Conservation (phyloP, 1,140 invertebrate genomes). For the Hyposmocoma kahamanoa region DNA sequence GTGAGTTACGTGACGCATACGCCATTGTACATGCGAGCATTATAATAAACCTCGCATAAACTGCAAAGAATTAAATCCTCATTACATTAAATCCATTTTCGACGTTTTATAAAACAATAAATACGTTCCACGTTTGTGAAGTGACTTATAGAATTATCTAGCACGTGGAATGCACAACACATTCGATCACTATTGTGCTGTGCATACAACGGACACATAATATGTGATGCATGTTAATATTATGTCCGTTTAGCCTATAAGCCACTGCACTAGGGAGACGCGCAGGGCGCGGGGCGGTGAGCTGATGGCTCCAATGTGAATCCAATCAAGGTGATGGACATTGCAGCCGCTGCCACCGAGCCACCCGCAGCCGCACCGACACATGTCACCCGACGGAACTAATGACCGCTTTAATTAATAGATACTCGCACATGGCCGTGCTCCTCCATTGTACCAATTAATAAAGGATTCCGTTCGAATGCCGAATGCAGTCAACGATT, state of each 20-base stretch:
- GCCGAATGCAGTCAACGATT: too few species aligned
- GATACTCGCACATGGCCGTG: constrained; percentile 22
- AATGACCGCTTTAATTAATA: constrained; percentile 50
- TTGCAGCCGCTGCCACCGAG: constrained; percentile 9
- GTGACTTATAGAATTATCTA: too few species aligned
- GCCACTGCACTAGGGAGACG: constrained; percentile 6
- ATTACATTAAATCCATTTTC: too few species aligned
- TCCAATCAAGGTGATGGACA: constrained; percentile 42
- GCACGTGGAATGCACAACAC: too few species aligned
- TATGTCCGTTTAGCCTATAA: constrained; percentile 24
- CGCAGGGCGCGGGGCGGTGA: constrained; percentile 25
- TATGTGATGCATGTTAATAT: constrained; percentile 23
- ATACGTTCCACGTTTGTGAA: too few species aligned
- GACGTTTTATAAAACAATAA: too few species aligned
- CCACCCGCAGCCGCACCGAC: constrained; percentile 11
- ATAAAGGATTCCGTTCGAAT: constrained; percentile 31
- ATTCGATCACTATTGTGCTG: too few species aligned
- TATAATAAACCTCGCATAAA: too few species aligned
- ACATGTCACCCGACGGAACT: constrained; percentile 27
- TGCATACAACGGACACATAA: too few species aligned
- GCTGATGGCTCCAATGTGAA: constrained; percentile 36
- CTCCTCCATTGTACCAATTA: constrained; percentile 20
- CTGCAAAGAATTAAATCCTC: too few species aligned
- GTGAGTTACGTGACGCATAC: too few species aligned
- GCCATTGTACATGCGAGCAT: too few species aligned